Evolutionary conservation across 2,888 invertebrate species (phyloP).

Genomic region (Cancer borealis): DNA sequence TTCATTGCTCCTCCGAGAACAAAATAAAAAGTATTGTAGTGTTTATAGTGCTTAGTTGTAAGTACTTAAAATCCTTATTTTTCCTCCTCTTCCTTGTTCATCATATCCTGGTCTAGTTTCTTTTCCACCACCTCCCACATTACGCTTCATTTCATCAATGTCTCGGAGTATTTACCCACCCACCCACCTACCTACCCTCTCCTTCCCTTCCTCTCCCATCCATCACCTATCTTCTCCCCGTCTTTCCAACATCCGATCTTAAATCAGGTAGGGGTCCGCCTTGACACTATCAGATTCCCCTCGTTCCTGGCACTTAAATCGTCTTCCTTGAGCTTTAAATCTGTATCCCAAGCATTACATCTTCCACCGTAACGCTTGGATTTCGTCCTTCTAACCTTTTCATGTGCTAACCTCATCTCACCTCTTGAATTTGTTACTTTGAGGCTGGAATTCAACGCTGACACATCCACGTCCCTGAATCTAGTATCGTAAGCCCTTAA

Average conservation of each 20-base stretch:
- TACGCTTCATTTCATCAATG: not conserved
- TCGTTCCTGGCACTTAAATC: constrained; percentile 34
- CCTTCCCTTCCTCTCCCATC: not conserved
- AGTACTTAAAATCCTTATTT: not conserved
- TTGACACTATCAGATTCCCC: constrained; percentile 40
- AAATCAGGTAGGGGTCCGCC: constrained; percentile 23
- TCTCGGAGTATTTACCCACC: not conserved
- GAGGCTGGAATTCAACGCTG: not conserved
- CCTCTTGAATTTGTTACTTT: not conserved
- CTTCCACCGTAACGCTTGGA: not conserved
- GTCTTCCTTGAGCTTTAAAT: constrained; percentile 1
- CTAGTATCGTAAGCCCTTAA: not conserved
- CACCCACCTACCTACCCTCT: not conserved
- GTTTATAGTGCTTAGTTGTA: not conserved
- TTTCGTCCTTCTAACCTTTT: not conserved
- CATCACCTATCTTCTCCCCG: not conserved
- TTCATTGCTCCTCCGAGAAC: not conserved
- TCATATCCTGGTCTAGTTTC: not conserved
- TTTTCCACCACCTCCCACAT: not conserved
- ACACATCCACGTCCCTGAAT: not conserved
- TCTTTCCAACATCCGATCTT: constrained; percentile 22
- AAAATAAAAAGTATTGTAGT: not conserved
- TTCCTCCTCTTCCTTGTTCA: not conserved
- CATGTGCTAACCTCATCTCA: not conserved
- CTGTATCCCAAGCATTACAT: not conserved